Evolutionary conservation across 2,888 invertebrate species (phyloP).

Genomic region (Adela reaumurella): DNA sequence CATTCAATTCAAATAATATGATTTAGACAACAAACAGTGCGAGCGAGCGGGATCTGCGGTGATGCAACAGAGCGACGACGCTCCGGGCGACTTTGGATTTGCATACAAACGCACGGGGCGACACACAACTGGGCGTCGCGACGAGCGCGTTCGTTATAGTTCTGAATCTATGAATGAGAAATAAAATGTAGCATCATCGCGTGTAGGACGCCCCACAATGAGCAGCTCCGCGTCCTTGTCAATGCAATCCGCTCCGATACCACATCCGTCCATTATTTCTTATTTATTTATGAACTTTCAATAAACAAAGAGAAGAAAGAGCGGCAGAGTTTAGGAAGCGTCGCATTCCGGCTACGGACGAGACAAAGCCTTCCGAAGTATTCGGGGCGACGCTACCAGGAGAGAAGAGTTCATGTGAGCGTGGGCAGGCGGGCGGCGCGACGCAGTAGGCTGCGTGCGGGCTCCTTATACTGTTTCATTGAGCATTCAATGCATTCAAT

Average conservation of each 20-base stretch:
- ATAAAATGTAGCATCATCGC: slow-evolving; percentile 15
- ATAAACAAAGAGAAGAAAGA: slow-evolving; percentile 21
- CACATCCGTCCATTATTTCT: slow-evolving; percentile 54
- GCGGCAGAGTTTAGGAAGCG: background rate
- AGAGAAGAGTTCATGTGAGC: too few species aligned
- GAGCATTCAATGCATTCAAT: too few species aligned
- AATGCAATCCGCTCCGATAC: slow-evolving; percentile 54
- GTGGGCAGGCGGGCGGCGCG: slow-evolving; percentile 1
- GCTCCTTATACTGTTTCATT: too few species aligned
- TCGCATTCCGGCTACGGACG: too few species aligned
- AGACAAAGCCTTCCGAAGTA: too few species aligned
- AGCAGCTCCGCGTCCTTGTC: slow-evolving; percentile 53
- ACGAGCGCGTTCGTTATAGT: slow-evolving; percentile 45
- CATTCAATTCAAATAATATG: slow-evolving; percentile 55
- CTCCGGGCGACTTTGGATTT: slow-evolving; percentile 33
- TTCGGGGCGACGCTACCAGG: too few species aligned
- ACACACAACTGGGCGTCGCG: slow-evolving; percentile 30
- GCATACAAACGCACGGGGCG: slow-evolving; percentile 51
- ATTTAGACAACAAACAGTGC: slow-evolving; percentile 51
- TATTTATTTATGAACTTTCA: slow-evolving; percentile 46
- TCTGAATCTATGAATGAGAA: slow-evolving; percentile 57
- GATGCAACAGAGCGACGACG: slow-evolving; percentile 40
- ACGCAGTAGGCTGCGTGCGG: too few species aligned
- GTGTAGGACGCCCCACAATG: slow-evolving; percentile 51
- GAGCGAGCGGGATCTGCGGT: slow-evolving; percentile 32